phyloP scores from a whole-genome alignment of 2,113 vertebrate genomes.

The Megaptera novaeangliae region DNA sequence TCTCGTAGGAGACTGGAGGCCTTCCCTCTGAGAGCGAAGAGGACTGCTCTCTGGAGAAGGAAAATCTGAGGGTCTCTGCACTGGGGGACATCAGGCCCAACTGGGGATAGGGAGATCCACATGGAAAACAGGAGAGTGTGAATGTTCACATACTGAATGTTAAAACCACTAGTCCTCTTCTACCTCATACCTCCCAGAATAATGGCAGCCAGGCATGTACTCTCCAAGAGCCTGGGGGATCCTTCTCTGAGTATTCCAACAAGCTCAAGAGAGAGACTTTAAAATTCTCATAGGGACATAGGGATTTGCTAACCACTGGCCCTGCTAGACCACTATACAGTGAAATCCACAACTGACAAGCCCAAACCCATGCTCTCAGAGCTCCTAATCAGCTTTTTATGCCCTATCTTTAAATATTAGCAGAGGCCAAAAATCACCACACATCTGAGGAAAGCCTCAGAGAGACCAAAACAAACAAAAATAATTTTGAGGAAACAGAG shows the following conservation, averaged over 20 bases:
- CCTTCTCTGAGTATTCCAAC: not conserved
- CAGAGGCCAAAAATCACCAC: not conserved
- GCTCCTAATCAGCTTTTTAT: not conserved
- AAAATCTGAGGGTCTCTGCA: not conserved
- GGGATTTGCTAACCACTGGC: not conserved
- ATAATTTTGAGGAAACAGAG: not conserved
- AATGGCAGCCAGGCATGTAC: not conserved
- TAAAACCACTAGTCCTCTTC: not conserved
- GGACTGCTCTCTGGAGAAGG: not conserved
- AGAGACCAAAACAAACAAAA: conserved; percentile 17
- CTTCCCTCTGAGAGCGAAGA: not conserved
- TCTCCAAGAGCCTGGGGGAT: not conserved
- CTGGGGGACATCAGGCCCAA: not conserved
- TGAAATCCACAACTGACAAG: not conserved
- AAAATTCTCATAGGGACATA: not conserved
- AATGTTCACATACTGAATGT: not conserved
- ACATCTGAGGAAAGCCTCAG: not conserved
- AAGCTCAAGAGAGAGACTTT: not conserved
- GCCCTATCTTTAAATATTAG: not conserved
- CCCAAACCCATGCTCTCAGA: not conserved
- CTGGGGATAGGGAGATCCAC: not conserved
- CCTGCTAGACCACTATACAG: not conserved
- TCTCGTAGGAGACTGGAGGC: not conserved
- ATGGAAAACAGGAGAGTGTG: not conserved
- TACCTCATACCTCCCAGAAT: not conserved